These are phyloP conservation scores for Tor tambroides DNA, from an alignment of 2,113 vertebrate species.

Conservation along the genomic window DNA sequence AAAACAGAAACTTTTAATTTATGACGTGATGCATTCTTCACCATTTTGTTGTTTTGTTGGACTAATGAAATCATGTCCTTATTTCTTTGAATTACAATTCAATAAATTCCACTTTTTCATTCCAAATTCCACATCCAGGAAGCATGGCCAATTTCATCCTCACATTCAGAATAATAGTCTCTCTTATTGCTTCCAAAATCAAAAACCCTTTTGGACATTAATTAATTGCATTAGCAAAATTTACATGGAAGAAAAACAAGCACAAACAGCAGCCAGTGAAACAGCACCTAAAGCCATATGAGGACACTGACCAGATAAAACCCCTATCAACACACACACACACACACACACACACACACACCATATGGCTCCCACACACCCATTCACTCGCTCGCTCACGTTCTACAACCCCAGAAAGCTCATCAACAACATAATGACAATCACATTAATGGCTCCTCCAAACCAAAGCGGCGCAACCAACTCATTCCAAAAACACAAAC, in stretches of 20 bases:
- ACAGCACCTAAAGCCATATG: slow-evolving; percentile 50
- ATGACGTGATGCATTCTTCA: neutral
- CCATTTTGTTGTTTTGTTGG: neutral
- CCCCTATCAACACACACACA: slow-evolving; percentile 48
- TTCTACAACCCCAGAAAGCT: neutral
- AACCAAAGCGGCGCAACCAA: neutral
- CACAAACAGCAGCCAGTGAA: slow-evolving; percentile 24
- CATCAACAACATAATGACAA: slow-evolving; percentile 29
- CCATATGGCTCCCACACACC: slow-evolving; percentile 42
- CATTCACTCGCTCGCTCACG: slow-evolving; percentile 3
- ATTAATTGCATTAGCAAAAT: neutral
- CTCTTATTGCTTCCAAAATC: neutral
- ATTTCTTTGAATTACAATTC: neutral
- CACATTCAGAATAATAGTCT: neutral
- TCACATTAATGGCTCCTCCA: neutral
- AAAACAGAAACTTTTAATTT: too few relatives aligned
- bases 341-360: slow-evolving; percentile 37
- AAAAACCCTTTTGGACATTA: neutral
- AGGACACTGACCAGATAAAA: slow-evolving; percentile 63
- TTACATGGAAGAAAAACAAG: neutral
- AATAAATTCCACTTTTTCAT: neutral
- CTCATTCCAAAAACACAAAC: neutral
- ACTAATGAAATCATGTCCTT: too few relatives aligned
- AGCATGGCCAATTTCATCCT: neutral
- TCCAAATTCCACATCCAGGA: neutral